These are phyloP conservation scores for Sandelia bainsii DNA, from an alignment of 2,797 vertebrate genomes.

Conservation along the genomic window DNA sequence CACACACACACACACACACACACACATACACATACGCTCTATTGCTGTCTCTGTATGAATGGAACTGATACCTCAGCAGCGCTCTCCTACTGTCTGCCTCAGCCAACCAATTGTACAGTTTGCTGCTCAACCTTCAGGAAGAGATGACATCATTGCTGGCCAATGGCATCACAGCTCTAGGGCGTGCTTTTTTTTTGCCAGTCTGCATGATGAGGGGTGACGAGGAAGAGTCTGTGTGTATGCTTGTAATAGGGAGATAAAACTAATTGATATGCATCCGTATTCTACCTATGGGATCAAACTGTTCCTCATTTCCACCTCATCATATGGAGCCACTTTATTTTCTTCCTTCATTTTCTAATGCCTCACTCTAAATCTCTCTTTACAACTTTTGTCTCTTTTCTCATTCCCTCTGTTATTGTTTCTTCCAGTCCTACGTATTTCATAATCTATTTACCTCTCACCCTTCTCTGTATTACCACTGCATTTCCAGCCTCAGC, in stretches of 20 bases:
- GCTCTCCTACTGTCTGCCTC: conserved; percentile 86
- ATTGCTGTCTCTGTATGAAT: conserved; percentile 87
- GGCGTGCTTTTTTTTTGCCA: conserved; percentile 84
- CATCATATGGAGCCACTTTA: conserved; percentile 21
- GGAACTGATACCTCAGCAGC: conserved; percentile 89
- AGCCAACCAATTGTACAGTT: conserved; percentile 85
- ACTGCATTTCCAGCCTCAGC: conserved; percentile 18
- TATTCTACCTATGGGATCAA: conserved; percentile 57
- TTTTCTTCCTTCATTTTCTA: conserved; percentile 10
- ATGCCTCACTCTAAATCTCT: not conserved
- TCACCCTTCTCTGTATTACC: not conserved
- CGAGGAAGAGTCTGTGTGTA: conserved; percentile 29
- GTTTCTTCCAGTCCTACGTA: not conserved
- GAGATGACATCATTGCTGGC: conserved; percentile 96
- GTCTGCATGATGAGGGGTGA: conserved; percentile 70
- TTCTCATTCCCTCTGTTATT: not conserved
- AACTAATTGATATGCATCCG: conserved; percentile 73
- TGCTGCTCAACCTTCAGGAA: conserved; percentile 84
- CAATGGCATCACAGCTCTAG: conserved; percentile 88
- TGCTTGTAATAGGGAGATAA: conserved; percentile 46
- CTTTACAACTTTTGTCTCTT: not conserved
- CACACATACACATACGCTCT: conserved; percentile 19
- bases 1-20: conserved; percentile 11
- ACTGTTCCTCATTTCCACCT: conserved; percentile 56
- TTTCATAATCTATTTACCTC: not conserved